Conservation (phyloP, 2,888 invertebrate species). For the Melanophora roralis region DNA sequence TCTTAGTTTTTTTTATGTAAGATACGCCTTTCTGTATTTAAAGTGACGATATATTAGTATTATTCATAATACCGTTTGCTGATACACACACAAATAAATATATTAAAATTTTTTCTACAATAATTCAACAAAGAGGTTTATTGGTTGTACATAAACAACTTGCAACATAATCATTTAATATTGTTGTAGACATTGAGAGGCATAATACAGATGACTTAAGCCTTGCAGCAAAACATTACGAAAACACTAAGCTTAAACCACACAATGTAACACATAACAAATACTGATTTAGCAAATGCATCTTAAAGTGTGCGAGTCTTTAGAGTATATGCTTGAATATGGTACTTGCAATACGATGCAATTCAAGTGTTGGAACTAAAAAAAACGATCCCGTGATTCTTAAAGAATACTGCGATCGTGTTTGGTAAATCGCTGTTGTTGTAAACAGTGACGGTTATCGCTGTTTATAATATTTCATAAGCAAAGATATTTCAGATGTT, state of each 20-base stretch:
- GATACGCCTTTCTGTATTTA: too few species aligned
- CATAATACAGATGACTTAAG: conserved; percentile 59
- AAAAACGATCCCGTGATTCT: too few species aligned
- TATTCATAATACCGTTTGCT: neutral
- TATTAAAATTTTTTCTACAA: neutral
- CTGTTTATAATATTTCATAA: too few species aligned
- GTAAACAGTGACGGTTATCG: too few species aligned
- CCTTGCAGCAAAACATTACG: conserved; percentile 48
- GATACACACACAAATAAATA: too few species aligned
- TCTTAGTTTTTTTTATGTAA: too few species aligned
- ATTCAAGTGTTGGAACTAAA: conserved; percentile 1
- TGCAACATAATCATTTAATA: conserved; percentile 54
- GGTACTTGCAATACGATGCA: neutral
- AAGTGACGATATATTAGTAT: too few species aligned
- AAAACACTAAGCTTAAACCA: conserved; percentile 26
- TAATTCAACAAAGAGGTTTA: conserved; percentile 50
- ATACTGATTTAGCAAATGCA: neutral
- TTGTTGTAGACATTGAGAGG: conserved; percentile 46
- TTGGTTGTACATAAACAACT: conserved; percentile 50
- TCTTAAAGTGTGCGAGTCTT: neutral
- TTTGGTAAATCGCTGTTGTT: too few species aligned
- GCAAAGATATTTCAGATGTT: too few species aligned
- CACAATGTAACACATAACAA: conserved; percentile 14
- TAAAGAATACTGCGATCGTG: too few species aligned
- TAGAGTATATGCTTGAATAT: neutral